Evolutionary conservation across 64 coral and sea anemone species (phyloP).

Genomic region (Montipora efflorescens): DNA sequence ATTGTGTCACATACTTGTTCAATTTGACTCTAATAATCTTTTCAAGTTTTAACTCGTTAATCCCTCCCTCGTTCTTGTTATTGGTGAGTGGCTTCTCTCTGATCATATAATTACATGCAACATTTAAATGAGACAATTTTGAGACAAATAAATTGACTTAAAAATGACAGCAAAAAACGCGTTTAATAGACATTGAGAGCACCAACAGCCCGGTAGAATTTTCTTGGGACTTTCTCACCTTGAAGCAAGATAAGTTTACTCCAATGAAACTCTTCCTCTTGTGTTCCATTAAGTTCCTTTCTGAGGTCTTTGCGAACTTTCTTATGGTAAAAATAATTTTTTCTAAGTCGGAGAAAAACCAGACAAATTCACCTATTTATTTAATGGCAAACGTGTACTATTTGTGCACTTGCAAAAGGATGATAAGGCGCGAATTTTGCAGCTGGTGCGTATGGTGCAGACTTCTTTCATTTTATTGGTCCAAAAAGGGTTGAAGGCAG

Average conservation of each 20-base stretch:
- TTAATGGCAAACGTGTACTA: background rate
- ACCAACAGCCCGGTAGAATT: background rate
- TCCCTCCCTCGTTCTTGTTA: background rate
- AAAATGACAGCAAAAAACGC: background rate
- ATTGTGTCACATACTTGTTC: no score
- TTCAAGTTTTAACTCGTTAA: background rate
- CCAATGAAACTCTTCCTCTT: background rate
- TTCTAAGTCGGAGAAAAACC: background rate
- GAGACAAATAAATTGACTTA: background rate
- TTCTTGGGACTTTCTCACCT: background rate
- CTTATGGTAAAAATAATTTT: background rate
- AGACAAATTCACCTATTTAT: background rate
- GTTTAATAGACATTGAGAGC: no score
- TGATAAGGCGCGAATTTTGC: background rate
- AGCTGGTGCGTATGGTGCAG: no score
- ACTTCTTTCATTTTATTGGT: background rate
- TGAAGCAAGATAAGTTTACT: background rate
- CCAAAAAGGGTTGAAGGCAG: background rate
- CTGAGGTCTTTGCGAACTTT: background rate
- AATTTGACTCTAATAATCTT: background rate
- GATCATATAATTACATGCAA: background rate
- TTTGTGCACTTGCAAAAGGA: background rate
- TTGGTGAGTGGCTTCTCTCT: background rate
- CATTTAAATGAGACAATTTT: background rate
- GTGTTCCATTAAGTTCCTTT: background rate